Conservation (phyloP, 1,140 invertebrate species). For the Drosophila elegans region DNA sequence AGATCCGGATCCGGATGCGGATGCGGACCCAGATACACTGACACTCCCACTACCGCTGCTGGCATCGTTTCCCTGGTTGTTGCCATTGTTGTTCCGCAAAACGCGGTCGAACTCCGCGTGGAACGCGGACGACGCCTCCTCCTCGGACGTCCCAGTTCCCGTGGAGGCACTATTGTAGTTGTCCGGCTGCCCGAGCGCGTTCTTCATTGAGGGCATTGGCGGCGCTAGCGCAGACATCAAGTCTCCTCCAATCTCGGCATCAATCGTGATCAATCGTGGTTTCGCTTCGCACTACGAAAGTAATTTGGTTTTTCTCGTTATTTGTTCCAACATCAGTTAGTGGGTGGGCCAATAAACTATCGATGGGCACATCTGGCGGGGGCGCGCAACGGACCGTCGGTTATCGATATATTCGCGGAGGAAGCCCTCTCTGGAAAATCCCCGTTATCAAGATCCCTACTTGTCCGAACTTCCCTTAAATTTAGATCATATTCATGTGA, state of each 20-base stretch:
- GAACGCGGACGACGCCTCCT: conserved; percentile 23
- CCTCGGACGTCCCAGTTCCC: conserved; percentile 10
- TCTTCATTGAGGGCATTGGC: conserved; percentile 30
- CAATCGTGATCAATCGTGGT: not conserved
- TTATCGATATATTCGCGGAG: not conserved
- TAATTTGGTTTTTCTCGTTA: not conserved
- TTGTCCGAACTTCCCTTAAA: no score
- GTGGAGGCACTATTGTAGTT: conserved; percentile 15
- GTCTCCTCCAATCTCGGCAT: conserved; percentile 4
- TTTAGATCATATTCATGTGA: no score
- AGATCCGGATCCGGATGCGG: not conserved
- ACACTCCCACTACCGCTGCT: not conserved
- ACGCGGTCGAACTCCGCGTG: conserved; percentile 34
- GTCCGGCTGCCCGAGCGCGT: conserved; percentile 29
- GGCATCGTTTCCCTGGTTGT: not conserved
- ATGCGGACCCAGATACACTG: conserved; percentile 1
- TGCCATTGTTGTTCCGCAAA: conserved; percentile 33
- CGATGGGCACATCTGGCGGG: not conserved
- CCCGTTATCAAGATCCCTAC: no score
- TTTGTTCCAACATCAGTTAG: conserved; percentile 28
- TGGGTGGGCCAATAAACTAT: conserved; percentile 3
- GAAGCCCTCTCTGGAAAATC: not conserved
- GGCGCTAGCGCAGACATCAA: conserved; percentile 39
- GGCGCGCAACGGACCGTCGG: not conserved
- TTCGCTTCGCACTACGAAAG: conserved; percentile 8